Base-by-base conservation (phyloP, 1,140 invertebrate genomes). In the Laupala kohalensis region DNA sequence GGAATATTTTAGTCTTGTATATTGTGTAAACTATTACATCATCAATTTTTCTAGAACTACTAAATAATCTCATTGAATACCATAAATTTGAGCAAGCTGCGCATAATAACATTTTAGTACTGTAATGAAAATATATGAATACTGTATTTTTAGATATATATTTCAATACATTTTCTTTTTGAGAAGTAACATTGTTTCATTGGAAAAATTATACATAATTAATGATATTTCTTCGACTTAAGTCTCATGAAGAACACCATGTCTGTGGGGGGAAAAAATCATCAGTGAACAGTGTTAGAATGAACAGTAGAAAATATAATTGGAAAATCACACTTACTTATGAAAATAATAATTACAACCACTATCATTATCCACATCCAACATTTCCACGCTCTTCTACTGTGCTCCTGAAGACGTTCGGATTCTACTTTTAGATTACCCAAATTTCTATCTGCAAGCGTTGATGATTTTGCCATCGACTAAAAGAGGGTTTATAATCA, bases 361-460 rank as follows among this genome's bases (percentile, higher is more conserved):
- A 87, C 85, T 66, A 97, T 82, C 88, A 95, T 91, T 6, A 96
- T 78, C 93, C 93, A 96, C 72, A 97, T 87, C 93, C 94, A 96
- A 81, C 94, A 97, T 78, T 93, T 93, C 86, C 93, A 96, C 0
- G 91, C 91, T 73, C 90, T 89, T 74, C 88, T 87, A 25, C 91
- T 95, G 79, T 95, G 93, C 74, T 92, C 91, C 76, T 90, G 87
- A 26, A 98, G 81, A 77, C 90, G 88, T 9, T 90, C 86, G 12
- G 92, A 91, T 81, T 96, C 93, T 66, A 85, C 84, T 79, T 91
- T 88, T 69, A 98, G 81, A 68, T 90, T 90, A 24, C 78, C 78
- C 75, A 90, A 82, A 80, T 97, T 96, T 4, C 82, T 81, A 74
- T 96, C 93, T 0, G 93, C 90, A 69, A 95, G 78, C 72, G 88